Conservation (phyloP, 2,113 vertebrate species). For the Balaenoptera acutorostrata region DNA sequence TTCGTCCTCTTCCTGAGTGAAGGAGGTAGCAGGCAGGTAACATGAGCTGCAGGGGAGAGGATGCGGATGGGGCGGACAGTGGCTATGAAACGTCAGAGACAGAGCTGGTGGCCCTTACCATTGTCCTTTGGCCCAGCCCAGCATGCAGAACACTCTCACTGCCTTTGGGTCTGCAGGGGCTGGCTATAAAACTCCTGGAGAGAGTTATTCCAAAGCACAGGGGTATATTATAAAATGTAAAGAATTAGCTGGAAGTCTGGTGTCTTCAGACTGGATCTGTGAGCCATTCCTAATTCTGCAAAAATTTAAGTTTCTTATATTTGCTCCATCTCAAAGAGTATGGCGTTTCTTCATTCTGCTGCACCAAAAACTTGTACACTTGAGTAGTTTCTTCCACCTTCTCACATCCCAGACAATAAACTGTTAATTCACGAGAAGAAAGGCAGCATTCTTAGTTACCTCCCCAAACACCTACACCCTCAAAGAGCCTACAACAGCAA, state of each 20-base stretch:
- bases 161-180: background rate
- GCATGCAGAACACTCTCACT: background rate
- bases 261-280: background rate
- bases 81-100: background rate
- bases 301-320: background rate
- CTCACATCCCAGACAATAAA: background rate
- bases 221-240: background rate
- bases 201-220: background rate
- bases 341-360: background rate
- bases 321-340: background rate
- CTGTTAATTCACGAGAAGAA: background rate
- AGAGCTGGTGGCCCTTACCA: background rate
- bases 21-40: background rate
- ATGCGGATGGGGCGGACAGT: background rate
- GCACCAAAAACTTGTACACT: background rate
- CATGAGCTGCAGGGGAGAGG: background rate
- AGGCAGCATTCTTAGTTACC: background rate
- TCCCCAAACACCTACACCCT: background rate
- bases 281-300: background rate
- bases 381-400: background rate
- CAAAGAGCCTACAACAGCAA: background rate
- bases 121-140: background rate
- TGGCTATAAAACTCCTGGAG: background rate
- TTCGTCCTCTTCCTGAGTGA: background rate
- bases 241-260: background rate